phyloP scores from a whole-genome alignment of 2,113 vertebrate species.

The Scartelaos histophorus region DNA sequence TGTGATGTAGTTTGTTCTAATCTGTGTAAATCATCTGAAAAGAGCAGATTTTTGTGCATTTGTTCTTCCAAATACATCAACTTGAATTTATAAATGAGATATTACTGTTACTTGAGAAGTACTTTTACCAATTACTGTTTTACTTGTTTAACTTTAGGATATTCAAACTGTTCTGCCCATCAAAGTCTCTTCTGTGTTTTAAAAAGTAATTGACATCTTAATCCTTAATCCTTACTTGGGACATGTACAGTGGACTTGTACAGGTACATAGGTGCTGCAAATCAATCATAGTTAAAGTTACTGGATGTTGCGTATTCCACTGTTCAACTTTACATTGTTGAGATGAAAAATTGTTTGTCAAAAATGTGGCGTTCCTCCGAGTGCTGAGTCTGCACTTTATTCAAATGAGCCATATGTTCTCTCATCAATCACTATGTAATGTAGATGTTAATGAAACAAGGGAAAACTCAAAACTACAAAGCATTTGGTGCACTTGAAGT shows the following conservation, averaged over 20 bases:
- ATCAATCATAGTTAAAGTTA: constrained; percentile 32
- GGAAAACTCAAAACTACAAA: constrained; percentile 36
- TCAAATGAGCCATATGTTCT: constrained; percentile 21
- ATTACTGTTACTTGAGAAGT: too few relatives aligned
- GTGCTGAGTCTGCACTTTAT: constrained; percentile 35
- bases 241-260: constrained; percentile 28
- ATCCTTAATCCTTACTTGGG: too few relatives aligned
- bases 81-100: too few relatives aligned
- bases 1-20: too few relatives aligned
- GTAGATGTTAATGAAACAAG: constrained; percentile 2
- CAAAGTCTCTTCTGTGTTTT: not conserved
- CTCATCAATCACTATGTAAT: constrained; percentile 35
- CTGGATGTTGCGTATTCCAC: constrained; percentile 18
- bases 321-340: constrained; percentile 48
- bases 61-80: too few relatives aligned
- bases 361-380: constrained; percentile 30
- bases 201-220: too few relatives aligned
- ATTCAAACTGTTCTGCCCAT: not conserved
- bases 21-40: too few relatives aligned
- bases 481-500: constrained; percentile 65
- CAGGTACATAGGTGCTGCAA: constrained; percentile 30
- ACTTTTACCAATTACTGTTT: too few relatives aligned
- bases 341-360: constrained; percentile 26
- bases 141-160: too few relatives aligned
- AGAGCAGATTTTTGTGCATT: too few relatives aligned